These are phyloP conservation scores for Dolichotis patagonum DNA, from an alignment of 2,113 vertebrate genomes.

Conservation along the genomic window DNA sequence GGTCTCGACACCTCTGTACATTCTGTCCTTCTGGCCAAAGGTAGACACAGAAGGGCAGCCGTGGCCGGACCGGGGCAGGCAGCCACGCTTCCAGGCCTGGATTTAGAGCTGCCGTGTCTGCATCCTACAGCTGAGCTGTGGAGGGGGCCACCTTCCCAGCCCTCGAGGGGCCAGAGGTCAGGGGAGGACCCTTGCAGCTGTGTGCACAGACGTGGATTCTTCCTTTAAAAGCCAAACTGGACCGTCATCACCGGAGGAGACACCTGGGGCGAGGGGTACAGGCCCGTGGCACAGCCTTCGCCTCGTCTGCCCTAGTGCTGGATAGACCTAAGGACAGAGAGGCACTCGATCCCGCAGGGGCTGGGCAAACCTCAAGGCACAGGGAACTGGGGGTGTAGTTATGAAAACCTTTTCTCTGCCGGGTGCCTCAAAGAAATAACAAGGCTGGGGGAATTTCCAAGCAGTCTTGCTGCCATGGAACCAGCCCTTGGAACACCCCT, in stretches of 20 bases:
- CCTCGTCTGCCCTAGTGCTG: neutral
- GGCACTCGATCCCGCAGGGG: neutral
- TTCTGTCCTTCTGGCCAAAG: neutral
- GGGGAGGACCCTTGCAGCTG: neutral
- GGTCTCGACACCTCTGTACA: neutral
- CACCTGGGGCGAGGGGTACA: neutral
- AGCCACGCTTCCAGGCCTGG: constrained; percentile 54
- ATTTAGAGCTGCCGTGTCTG: constrained; percentile 72
- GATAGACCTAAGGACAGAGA: no score
- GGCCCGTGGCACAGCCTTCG: neutral
- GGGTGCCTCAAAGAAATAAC: neutral
- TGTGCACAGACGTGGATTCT: neutral
- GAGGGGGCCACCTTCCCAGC: neutral
- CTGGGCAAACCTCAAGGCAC: no score
- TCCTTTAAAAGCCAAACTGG: neutral
- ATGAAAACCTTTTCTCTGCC: neutral
- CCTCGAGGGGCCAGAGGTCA: neutral
- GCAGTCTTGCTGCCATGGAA: no score
- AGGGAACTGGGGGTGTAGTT: no score
- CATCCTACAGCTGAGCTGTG: constrained; percentile 18
- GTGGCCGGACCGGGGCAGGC: neutral
- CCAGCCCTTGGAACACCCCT: neutral
- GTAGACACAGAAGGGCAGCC: neutral
- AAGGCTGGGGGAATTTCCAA: neutral
- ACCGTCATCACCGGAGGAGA: neutral